Evolutionary conservation across 53 echinoderm and acorn worm genomes (phyloP).

Genomic region (Henricia sp.): DNA sequence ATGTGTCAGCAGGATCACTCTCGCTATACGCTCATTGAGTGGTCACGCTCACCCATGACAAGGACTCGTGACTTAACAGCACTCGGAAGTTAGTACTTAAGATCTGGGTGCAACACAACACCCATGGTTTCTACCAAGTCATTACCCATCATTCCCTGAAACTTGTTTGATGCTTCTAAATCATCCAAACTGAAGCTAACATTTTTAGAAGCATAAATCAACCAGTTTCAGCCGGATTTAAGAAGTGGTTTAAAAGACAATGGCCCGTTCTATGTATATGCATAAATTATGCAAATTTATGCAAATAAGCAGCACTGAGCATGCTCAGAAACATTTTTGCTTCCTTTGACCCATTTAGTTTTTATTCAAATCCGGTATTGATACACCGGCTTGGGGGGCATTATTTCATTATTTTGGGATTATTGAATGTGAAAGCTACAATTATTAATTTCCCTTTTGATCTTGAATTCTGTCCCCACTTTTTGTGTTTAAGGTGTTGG

Average conservation of each 20-base stretch:
- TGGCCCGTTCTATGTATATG: constrained; percentile 8
- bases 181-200: background rate
- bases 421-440: background rate
- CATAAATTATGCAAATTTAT: constrained; percentile 61
- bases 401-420: background rate
- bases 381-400: background rate
- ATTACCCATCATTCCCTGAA: no score
- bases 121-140: no score
- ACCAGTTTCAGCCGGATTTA: background rate
- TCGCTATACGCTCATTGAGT: constrained; percentile 96
- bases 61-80: constrained; percentile 49
- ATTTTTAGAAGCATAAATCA: background rate
- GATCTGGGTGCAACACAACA: background rate
- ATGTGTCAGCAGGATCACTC: constrained; percentile 94
- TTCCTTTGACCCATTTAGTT: background rate
- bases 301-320: constrained; percentile 26
- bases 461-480: background rate
- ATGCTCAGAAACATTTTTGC: background rate
- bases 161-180: no score
- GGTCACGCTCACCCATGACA: constrained; percentile 91
- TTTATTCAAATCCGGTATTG: background rate
- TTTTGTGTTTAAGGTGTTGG: constrained; percentile 74
- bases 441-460: background rate
- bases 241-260: background rate
- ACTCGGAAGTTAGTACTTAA: background rate